Percentiles rank a stretch among this genome's conserved stretches.
Evolutionary conservation across 2,113 vertebrate genomes (phyloP).

Genomic region (Xenus cinereus): DNA sequence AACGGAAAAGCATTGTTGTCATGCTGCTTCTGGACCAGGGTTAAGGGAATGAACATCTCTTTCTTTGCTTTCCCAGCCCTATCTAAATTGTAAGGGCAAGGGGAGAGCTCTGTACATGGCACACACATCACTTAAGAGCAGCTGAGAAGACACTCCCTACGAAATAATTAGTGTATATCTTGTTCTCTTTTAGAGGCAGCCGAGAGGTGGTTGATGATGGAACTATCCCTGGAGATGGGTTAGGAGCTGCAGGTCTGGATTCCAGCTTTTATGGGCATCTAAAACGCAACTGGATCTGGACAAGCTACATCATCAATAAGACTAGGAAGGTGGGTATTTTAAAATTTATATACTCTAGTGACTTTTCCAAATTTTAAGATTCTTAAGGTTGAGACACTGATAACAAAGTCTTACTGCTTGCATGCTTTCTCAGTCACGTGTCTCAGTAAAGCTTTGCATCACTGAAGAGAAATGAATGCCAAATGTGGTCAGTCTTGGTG

Average conservation of each 20-base stretch:
- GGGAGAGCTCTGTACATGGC: not conserved
- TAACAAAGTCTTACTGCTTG: not conserved
- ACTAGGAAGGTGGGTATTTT: slow-evolving; percentile 72
- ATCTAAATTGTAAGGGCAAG: not conserved
- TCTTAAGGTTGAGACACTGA: not conserved
- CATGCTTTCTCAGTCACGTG: not conserved
- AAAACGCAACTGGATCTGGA: slow-evolving; percentile 98
- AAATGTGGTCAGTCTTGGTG: not conserved
- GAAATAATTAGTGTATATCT: not conserved
- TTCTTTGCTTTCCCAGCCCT: not conserved
- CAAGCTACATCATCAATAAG: slow-evolving; percentile 84
- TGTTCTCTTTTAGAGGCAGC: slow-evolving; percentile 75
- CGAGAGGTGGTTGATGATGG: slow-evolving; percentile 84
- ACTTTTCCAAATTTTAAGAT: not conserved
- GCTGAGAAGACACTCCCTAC: not conserved
- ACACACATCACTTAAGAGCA: not conserved
- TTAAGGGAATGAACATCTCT: not conserved
- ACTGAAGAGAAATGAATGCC: not conserved
- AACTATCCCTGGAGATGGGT: slow-evolving; percentile 84
- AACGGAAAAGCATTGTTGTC: not conserved
- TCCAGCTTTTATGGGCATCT: slow-evolving; percentile 92
- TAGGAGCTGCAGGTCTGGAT: slow-evolving; percentile 90
- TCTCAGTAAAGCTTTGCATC: not conserved
- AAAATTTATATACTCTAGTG: not conserved
- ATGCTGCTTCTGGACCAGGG: not conserved